Evolutionary conservation across 2,113 vertebrate genomes (phyloP), one percentile per base, ranked within the genome.

Genomic region (Myotis yumanensis): DNA sequence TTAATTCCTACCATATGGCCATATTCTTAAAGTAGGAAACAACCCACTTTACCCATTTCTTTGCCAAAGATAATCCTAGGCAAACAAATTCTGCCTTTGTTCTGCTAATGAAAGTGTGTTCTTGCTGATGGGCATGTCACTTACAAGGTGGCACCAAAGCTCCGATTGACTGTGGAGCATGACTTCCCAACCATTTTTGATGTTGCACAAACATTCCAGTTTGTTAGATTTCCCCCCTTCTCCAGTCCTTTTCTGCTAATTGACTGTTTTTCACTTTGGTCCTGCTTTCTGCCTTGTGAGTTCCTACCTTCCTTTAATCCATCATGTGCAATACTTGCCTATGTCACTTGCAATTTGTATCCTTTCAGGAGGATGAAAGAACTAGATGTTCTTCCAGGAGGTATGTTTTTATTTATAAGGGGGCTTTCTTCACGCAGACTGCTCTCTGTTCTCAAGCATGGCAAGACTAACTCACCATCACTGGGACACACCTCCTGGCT

Each of bases 91-190:
- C 77, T 85, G 87, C 43, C n/a, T 68, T 80, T 91, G 35, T 52
- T 89, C 30, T 84, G 40, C 46, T 94, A 91, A 68, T 95, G 89
- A 91, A 87, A 90, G 88, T 35, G 20, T 66, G 12, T 90, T 93
- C 40, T 90, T 73, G 51, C 81, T 80, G 86, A 54, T 94, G 62
- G 81, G 54, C 76, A 37, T 46, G 30, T 28, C 85, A 40, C 69
- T 96, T 91, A 86, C 89, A 97, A 95, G 75, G 57, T 86, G 83
- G 30, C n/a, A 43, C 64, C 35, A 35, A 75, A 93, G 84, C 76
- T n/a, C 90, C 82, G 72, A 68, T 35, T 92, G 85, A 86, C 81
- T 95, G 72, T 69, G 64, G 48, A 89, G n/a, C 35, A 79, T 59
- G 62, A n/a, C 85, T 91, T 93, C 85, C 62, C 12, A 90, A 16